These are phyloP conservation scores for Amphiprion ocellaris DNA, from an alignment of 2,113 vertebrate species.

Conservation along the genomic window DNA sequence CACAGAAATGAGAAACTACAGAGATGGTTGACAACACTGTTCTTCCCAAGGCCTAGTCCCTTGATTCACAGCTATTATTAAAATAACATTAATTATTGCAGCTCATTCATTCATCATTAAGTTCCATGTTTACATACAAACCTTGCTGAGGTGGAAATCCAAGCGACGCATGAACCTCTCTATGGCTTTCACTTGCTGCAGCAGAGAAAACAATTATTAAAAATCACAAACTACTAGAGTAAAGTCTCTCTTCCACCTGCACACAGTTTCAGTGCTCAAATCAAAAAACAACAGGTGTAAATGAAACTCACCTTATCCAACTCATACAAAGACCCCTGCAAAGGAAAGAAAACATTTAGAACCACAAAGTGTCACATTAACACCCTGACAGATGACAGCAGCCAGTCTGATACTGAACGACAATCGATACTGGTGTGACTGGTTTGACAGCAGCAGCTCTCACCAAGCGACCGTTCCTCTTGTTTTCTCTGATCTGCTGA, in stretches of 20 bases:
- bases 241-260: not conserved
- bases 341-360: constrained; percentile 54
- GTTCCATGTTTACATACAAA: constrained; percentile 34
- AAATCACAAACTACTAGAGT: not conserved
- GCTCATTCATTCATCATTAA: not conserved
- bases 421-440: constrained; percentile 38
- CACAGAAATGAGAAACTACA: not conserved
- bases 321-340: constrained; percentile 82
- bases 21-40: not conserved
- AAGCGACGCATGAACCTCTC: constrained; percentile 83
- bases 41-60: not conserved
- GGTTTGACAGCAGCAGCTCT: constrained; percentile 58
- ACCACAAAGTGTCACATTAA: constrained; percentile 42
- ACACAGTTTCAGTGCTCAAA: not conserved
- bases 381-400: constrained; percentile 1
- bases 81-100: not conserved
- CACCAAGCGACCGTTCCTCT: constrained; percentile 81
- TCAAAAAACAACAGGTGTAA: constrained; percentile 7
- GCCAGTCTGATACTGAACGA: constrained; percentile 7
- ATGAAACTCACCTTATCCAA: constrained; percentile 79
- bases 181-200: constrained; percentile 83
- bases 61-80: not conserved
- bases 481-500: constrained; percentile 82
- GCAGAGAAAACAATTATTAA: constrained; percentile 8
- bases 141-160: constrained; percentile 83